Evolutionary conservation across 1,140 invertebrate species (phyloP).

Genomic region (Spodoptera frugiperda): DNA sequence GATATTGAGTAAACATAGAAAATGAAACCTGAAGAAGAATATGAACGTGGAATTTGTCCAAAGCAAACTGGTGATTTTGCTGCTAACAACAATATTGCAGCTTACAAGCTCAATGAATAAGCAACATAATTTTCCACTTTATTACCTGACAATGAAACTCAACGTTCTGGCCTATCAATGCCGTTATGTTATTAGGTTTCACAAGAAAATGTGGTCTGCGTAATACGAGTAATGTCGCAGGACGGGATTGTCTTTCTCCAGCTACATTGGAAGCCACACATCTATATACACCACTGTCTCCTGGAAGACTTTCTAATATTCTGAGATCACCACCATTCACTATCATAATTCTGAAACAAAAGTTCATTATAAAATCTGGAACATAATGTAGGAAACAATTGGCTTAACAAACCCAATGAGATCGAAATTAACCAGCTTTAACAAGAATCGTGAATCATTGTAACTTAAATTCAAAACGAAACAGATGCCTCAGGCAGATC

Average conservation of each 20-base stretch:
- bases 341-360: constrained; percentile 76
- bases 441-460: constrained; percentile 19
- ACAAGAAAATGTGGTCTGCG: constrained; percentile 86
- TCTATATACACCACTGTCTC: constrained; percentile 94
- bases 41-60: neutral
- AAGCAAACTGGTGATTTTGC: neutral
- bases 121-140: constrained; percentile 32
- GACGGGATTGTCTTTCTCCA: constrained; percentile 91
- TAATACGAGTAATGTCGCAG: constrained; percentile 92
- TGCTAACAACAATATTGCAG: neutral
- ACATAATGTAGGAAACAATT: neutral
- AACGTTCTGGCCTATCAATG: constrained; percentile 83
- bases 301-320: constrained; percentile 92
- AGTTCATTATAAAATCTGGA: neutral
- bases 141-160: constrained; percentile 85
- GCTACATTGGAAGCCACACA: constrained; percentile 95
- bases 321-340: constrained; percentile 93
- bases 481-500: constrained; percentile 40
- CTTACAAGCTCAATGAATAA: constrained; percentile 22
- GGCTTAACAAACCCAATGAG: neutral
- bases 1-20: neutral
- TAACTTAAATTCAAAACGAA: constrained; percentile 27
- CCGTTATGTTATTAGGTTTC: constrained; percentile 84
- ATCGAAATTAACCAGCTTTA: constrained; percentile 7
- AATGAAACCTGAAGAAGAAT: too few relatives aligned